Evolutionary conservation across 2,888 invertebrate species (phyloP).

Genomic region (Troides helena): DNA sequence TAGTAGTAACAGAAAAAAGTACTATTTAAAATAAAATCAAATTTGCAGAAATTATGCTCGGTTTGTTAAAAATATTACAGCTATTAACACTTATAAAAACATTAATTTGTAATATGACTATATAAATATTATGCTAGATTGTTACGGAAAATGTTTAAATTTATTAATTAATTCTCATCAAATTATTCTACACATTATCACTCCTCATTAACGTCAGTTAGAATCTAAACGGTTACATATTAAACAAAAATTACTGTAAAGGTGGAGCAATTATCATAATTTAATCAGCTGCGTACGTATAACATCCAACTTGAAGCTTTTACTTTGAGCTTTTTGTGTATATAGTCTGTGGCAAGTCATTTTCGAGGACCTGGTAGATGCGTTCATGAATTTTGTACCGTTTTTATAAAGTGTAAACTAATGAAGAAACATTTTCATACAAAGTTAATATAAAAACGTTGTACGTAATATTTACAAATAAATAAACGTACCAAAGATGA

Average conservation of each 20-base stretch:
- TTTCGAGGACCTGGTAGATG: conserved; percentile 23
- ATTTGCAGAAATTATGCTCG: no score
- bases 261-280: conserved; percentile 30
- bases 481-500: neutral
- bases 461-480: neutral
- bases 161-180: conserved; percentile 14
- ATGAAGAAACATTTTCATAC: neutral
- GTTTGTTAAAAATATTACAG: no score
- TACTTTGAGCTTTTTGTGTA: conserved; percentile 21
- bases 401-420: neutral
- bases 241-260: conserved; percentile 24
- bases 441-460: neutral
- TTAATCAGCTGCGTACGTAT: conserved; percentile 28
- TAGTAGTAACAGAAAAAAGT: no score
- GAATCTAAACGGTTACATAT: conserved; percentile 27
- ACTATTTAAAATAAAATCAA: no score
- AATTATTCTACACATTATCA: conserved; percentile 4
- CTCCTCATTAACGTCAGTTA: conserved; percentile 20
- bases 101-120: neutral
- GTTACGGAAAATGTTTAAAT: conserved; percentile 1
- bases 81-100: neutral
- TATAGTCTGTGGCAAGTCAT: conserved; percentile 24
- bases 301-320: conserved; percentile 23
- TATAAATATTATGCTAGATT: neutral
- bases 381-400: conserved; percentile 24